phyloP scores from a whole-genome alignment of 2,113 vertebrate genomes.

The Aegithalos caudatus region DNA sequence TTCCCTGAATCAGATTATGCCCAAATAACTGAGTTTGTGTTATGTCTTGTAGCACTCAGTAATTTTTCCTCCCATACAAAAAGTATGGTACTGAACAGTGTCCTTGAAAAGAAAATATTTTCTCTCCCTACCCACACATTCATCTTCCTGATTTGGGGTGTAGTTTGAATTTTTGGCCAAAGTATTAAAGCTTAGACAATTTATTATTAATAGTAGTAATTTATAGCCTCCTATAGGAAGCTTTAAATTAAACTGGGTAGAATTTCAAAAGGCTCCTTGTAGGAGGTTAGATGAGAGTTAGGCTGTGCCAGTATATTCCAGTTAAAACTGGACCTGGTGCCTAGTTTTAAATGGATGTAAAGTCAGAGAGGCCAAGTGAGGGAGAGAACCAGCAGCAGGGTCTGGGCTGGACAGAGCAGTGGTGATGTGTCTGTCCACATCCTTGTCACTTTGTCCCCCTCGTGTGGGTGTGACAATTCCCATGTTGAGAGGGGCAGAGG shows the following conservation, averaged over 20 bases:
- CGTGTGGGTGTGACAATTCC: neutral
- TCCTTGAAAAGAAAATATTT: neutral
- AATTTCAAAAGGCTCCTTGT: neutral
- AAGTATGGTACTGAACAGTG: neutral
- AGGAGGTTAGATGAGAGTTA: neutral
- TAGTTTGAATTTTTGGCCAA: neutral
- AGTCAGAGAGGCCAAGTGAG: neutral
- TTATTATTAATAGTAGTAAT: neutral
- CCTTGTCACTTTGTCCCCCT: neutral
- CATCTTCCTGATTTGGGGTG: neutral
- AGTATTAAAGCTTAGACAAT: neutral
- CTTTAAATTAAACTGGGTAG: neutral
- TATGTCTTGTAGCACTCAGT: neutral
- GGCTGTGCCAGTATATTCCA: neutral
- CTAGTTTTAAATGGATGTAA: neutral
- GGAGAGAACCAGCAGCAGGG: neutral
- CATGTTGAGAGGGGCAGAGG: rapidly evolving
- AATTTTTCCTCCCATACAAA: neutral
- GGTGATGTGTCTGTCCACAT: neutral
- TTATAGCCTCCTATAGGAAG: neutral
- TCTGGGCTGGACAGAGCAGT: neutral
- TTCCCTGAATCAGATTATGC: neutral
- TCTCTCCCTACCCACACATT: neutral
- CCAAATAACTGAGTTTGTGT: neutral
- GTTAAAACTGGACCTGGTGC: neutral